These are phyloP conservation scores for Zophobas morio DNA, from an alignment of 1,140 invertebrate genomes.

Conservation along the genomic window DNA sequence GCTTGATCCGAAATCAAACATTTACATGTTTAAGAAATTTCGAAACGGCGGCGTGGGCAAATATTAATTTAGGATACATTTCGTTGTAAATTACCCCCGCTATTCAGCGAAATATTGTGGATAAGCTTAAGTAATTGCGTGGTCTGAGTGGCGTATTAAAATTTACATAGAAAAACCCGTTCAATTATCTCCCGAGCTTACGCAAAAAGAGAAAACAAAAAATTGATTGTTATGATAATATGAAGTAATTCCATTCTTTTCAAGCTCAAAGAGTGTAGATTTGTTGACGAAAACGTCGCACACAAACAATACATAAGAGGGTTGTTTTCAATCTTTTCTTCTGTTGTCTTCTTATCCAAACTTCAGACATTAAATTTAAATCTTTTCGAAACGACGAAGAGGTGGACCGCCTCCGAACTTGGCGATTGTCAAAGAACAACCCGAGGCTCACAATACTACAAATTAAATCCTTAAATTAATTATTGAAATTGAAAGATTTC, in stretches of 20 bases:
- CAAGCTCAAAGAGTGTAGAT: constrained; percentile 1
- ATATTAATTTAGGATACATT: too few relatives aligned
- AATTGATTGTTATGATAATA: constrained; percentile 24
- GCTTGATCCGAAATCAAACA: too few relatives aligned
- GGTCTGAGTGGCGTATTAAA: too few relatives aligned
- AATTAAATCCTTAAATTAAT: constrained; percentile 3
- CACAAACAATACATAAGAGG: constrained; percentile 20
- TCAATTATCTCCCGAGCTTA: background rate
- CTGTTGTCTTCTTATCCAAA: constrained; percentile 10
- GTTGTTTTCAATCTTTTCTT: constrained; percentile 24
- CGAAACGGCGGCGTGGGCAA: too few relatives aligned
- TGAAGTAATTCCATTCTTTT: constrained; percentile 22
- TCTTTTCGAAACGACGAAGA: constrained; percentile 7
- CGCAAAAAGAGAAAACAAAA: constrained; percentile 8
- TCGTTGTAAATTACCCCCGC: too few relatives aligned
- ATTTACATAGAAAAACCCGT: background rate
- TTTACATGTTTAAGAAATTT: too few relatives aligned
- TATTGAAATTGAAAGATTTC: background rate
- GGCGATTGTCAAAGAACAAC: background rate
- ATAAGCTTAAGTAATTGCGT: too few relatives aligned
- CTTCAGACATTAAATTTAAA: constrained; percentile 29
- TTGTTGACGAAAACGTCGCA: constrained; percentile 14
- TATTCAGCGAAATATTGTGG: too few relatives aligned
- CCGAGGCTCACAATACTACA: background rate
- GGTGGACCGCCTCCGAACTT: background rate